Conservation (phyloP, 2,888 invertebrate genomes). For the Sinodicranocentrus sp. region DNA sequence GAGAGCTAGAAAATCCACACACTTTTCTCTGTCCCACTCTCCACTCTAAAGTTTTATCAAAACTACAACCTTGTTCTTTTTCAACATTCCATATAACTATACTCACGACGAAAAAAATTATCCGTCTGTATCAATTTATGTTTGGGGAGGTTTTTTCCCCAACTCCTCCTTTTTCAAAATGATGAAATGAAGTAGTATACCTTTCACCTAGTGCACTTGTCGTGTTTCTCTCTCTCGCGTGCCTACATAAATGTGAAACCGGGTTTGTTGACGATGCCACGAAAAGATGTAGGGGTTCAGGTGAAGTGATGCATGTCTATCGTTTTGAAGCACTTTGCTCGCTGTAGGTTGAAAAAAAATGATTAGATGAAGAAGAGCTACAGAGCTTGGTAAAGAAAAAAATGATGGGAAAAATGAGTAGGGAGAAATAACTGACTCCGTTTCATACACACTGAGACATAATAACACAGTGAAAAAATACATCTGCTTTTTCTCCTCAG, state of each 20-base stretch:
- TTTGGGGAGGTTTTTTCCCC: not conserved
- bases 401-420: not conserved
- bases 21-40: not conserved
- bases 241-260: not conserved
- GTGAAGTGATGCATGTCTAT: conserved; percentile 30
- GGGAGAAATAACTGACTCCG: too few relatives aligned
- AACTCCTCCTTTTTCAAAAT: too few relatives aligned
- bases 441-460: too few relatives aligned
- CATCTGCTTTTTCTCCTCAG: too few relatives aligned
- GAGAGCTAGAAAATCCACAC: not conserved
- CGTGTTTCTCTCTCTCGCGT: not conserved
- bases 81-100: not conserved
- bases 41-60: not conserved
- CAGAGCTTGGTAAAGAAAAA: conserved; percentile 5
- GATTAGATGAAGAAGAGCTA: conserved; percentile 10
- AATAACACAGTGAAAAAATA: too few relatives aligned
- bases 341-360: conserved; percentile 3
- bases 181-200: not conserved
- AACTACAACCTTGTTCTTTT: not conserved
- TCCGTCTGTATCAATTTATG: conserved; percentile 7
- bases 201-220: not conserved
- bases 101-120: not conserved
- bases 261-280: not conserved
- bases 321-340: conserved; percentile 20
- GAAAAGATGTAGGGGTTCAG: conserved; percentile 6